Evolutionary conservation across 2,797 vertebrate genomes (phyloP), one percentile per base, ranked within the genome.

Genomic region (Megalops cyprinoides): DNA sequence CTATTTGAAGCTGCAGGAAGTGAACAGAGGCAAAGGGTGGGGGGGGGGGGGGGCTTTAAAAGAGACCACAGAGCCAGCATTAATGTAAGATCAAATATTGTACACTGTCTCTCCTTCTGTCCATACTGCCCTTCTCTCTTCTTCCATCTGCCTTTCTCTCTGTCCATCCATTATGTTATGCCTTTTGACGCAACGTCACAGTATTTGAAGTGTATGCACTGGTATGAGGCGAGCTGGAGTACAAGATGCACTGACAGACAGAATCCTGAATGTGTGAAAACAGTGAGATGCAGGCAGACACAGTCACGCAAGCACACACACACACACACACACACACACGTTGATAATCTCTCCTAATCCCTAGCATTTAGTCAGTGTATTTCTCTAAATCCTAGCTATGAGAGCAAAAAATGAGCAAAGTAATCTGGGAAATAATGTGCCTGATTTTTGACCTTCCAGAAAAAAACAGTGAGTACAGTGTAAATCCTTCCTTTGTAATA

Each of bases 341-440:
- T 12, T 55, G 80, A 46, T 77, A 77, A 81, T 81, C 74, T 81
- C 14, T 51, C 25, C 48, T 77, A 44, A 81, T 77, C 80, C 74
- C 74, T 81, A 9, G 20, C 74, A 55, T 55, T 77, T 44, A 69
- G 80, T 31, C 31, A 25, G 67, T 23, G 20, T 44, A 42, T 71
- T 42, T 28, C 34, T 65, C 37, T 71, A 55, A 81, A 77, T 77
- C 60, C 74, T 20, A 69, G 80, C 37, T 48, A 60, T 71, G 48
- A 75, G 62, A 8, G 18, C 18, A 31, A n/a, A 55, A 37, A 58
- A 69, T 34, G 60, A 39, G 48, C n/a, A 31, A 55, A 53, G 31
- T 77, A 44, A 81, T 69, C 37, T 62, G 15, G 58, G 44, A 49
- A 77, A 77, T 56, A 55, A 53, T 14, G 39, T 25, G 2, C 81